Percentiles rank a stretch among this genome's conserved stretches.
Conservation (phyloP, 1,140 invertebrate species). For the Scaptomyza hsui region DNA sequence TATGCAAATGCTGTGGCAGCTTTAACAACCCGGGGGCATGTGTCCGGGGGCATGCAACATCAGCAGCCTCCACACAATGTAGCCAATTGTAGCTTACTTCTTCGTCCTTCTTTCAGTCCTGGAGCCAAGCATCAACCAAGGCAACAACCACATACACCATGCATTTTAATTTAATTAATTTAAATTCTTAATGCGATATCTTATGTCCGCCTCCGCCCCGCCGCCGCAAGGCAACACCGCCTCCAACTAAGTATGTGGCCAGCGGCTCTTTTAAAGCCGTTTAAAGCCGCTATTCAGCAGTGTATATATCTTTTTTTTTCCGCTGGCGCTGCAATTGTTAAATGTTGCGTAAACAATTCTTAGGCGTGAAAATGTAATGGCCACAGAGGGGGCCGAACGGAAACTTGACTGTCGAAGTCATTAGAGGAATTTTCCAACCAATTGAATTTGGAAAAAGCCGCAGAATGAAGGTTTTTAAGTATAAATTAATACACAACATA, state of each 20-base stretch:
- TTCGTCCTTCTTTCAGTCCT: conserved; percentile 31
- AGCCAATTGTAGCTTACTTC: conserved; percentile 10
- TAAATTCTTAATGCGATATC: conserved; percentile 80
- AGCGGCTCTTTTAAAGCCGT: background rate
- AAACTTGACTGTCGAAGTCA: conserved; percentile 36
- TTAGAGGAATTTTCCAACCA: conserved; percentile 66
- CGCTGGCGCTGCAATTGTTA: conserved; percentile 71
- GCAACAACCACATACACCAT: conserved; percentile 43
- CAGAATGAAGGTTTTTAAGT: conserved; percentile 37
- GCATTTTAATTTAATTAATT: conserved; percentile 82
- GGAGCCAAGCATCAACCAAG: conserved; percentile 41
- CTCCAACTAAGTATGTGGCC: conserved; percentile 49
- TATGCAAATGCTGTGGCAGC: conserved; percentile 80
- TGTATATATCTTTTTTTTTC: conserved; percentile 32
- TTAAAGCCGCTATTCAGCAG: conserved; percentile 20
- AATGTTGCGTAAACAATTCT: conserved; percentile 74
- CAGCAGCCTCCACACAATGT: conserved; percentile 4
- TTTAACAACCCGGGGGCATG: conserved; percentile 66
- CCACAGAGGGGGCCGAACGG: conserved; percentile 13
- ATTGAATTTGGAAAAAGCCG: conserved; percentile 48
- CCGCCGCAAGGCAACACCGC: conserved; percentile 21
- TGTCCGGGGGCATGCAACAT: conserved; percentile 11
- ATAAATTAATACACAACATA: conserved; percentile 30
- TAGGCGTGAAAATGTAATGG: conserved; percentile 73
- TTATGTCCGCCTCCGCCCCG: conserved; percentile 22